Evolutionary conservation across 2,113 vertebrate species (phyloP).

Genomic region (Centropus unirufus): DNA sequence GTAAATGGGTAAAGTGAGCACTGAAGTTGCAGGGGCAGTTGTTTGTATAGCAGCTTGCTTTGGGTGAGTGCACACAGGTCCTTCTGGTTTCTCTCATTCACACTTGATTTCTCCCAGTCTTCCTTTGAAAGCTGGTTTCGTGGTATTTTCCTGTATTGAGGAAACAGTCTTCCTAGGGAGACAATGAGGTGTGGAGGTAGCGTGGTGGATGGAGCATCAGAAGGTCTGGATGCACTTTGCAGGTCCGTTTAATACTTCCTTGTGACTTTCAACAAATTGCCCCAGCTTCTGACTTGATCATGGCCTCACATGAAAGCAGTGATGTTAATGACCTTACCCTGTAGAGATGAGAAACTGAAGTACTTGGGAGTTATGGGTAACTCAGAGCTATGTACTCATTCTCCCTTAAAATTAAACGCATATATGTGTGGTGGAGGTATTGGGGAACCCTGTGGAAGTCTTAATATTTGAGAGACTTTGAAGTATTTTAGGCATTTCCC

Average conservation of each 20-base stretch:
- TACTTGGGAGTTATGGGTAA: background rate
- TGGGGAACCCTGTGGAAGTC: background rate
- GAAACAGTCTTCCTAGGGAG: fast-evolving
- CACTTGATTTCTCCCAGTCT: no score
- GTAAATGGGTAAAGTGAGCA: background rate
- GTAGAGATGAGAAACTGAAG: background rate
- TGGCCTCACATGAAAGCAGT: background rate
- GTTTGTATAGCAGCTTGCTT: background rate
- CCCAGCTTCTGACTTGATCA: background rate
- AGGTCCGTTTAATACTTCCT: background rate
- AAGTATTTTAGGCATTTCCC: background rate
- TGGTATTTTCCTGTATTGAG: background rate
- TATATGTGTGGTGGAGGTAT: background rate
- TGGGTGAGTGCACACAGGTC: background rate
- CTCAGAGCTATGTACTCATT: background rate
- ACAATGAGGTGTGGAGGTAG: background rate
- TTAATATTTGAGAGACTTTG: background rate
- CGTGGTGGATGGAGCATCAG: background rate
- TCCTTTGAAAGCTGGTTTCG: background rate
- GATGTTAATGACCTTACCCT: background rate
- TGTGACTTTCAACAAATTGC: background rate
- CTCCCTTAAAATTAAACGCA: no score
- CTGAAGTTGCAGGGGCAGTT: background rate
- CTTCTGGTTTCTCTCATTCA: background rate
- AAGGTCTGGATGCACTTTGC: background rate